Base-by-base conservation (phyloP, 2,888 invertebrate species). In the Cantharis flavilabris region DNA sequence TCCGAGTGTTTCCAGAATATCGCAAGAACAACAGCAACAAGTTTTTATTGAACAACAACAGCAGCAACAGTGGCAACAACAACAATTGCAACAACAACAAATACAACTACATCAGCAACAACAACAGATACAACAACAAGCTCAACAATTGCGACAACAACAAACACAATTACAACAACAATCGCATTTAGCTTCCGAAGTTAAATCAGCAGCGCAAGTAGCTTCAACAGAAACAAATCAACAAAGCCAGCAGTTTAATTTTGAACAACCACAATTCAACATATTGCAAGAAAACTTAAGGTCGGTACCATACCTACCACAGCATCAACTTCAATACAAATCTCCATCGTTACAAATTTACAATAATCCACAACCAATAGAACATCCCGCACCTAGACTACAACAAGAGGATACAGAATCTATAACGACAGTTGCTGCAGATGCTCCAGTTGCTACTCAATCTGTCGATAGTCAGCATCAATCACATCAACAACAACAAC, bases 1-100 rank as follows among this genome's bases (percentile, higher is more conserved):
- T 18, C 62, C 30, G 28, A 65, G 18, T 9, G 3, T 16, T 65
- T 5, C 13, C 62, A 23, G n/a, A n/a, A 23, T 23, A 64, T 65
- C 75, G 11, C 71, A 62, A 71, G 69, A 69, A 49, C 69, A 28
- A 14, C 72, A 71, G 5, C 75, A 71, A 1, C 67, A 72, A 71
- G 23, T 16, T 20, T 64, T 16, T 16, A 11, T 20, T 65, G 69
- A 26, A 13, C 70, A 70, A 13, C 70, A 70, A 33, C 30, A 14
- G n/a, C 70, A 30, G 16, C 74, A 70, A 64, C 69, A 23, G 3
- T 49, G 18, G n/a, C 70, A 16, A 14, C 49, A 16, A 13, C 70
- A 28, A 11, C 62, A 70, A 13, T 49, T 18, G 13, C 70, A 30
- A 18, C 70, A 18, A 3, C 64, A 65, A 10, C 65, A 65, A 10